Evolutionary conservation across 2,888 invertebrate species (phyloP).

Genomic region (Nemoura dubitans): DNA sequence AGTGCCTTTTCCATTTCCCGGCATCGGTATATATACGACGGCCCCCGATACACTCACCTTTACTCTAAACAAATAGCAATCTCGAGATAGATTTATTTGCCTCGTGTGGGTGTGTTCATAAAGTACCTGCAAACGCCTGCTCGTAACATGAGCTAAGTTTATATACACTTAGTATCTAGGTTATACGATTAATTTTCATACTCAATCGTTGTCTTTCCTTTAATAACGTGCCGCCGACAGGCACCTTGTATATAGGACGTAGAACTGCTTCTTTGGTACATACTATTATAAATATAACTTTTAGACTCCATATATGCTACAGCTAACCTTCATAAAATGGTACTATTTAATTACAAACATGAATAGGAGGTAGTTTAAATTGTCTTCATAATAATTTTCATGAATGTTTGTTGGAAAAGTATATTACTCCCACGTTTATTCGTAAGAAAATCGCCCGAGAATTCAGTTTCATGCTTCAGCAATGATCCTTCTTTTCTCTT

Average conservation of each 20-base stretch:
- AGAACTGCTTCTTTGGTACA: not conserved
- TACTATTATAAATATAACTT: not conserved
- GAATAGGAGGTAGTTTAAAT: not conserved
- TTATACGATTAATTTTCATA: not conserved
- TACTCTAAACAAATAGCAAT: constrained; percentile 1
- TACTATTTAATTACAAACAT: not conserved
- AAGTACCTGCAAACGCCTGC: not conserved
- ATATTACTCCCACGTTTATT: not conserved
- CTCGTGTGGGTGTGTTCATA: not conserved
- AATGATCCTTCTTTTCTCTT: not conserved
- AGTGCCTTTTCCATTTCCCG: not conserved
- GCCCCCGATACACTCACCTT: not conserved
- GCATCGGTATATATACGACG: not conserved
- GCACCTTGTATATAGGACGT: not conserved
- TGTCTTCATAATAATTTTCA: not conserved
- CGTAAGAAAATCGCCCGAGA: not conserved
- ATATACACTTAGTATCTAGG: no score
- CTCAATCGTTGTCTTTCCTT: not conserved
- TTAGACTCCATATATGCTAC: no score
- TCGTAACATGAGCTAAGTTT: not conserved
- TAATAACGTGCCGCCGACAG: not conserved
- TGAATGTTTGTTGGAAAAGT: no score
- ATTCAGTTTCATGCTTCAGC: not conserved
- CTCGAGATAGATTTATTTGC: not conserved
- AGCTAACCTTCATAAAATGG: not conserved